Conservation (phyloP, 2,797 vertebrate species). For the Dipus sagitta region DNA sequence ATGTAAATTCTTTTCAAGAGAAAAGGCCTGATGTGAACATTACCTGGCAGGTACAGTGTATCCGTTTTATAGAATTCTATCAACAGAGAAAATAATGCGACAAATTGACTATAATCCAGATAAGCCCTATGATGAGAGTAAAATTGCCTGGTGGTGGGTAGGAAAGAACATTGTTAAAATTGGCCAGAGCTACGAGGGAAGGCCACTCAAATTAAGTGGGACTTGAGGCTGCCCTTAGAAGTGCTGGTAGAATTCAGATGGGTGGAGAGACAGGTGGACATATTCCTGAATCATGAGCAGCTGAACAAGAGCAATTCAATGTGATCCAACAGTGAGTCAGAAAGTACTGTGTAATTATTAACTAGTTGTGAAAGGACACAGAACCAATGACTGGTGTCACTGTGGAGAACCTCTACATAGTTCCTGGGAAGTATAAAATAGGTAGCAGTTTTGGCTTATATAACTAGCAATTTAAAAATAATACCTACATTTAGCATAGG, state of each 20-base stretch:
- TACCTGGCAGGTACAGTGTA: not conserved
- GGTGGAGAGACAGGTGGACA: not conserved
- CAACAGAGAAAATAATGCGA: conserved; percentile 51
- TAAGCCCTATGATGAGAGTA: not conserved
- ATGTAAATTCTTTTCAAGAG: not conserved
- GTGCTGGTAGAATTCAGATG: not conserved
- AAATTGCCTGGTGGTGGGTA: not conserved
- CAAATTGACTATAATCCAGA: not conserved
- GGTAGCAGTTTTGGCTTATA: not conserved
- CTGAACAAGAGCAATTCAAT: conserved; percentile 49
- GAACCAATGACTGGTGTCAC: not conserved
- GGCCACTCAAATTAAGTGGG: not conserved
- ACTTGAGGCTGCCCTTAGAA: not conserved
- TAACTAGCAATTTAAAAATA: conserved; percentile 23
- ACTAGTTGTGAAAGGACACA: conserved; percentile 55
- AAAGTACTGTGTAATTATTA: conserved; percentile 71
- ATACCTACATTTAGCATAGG: not conserved
- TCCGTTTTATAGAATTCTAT: conserved; percentile 13
- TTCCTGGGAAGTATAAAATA: conserved; percentile 5
- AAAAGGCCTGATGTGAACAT: not conserved
- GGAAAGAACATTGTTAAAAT: not conserved
- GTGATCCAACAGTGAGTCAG: conserved; percentile 38
- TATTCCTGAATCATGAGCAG: conserved; percentile 61
- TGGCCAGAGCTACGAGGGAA: not conserved
- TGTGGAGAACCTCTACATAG: not conserved